Evolutionary conservation across 92 coral and sea anemone genomes (phyloP).

Genomic region (Siderastrea radians): DNA sequence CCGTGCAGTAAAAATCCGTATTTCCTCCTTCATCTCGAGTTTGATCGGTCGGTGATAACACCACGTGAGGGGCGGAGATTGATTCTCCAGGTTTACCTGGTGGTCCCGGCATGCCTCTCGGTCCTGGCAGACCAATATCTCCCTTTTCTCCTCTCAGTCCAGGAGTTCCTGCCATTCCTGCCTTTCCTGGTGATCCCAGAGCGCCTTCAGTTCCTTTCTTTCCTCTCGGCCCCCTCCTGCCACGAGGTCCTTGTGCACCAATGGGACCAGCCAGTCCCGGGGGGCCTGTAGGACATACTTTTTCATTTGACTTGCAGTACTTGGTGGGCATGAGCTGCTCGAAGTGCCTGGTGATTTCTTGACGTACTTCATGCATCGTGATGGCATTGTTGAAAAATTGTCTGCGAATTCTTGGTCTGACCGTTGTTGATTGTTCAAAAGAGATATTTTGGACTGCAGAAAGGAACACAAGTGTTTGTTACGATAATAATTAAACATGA

Average conservation of each 20-base stretch:
- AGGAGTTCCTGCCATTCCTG: not conserved
- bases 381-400: too few species aligned
- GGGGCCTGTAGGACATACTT: not conserved
- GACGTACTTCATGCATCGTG: conserved; percentile 4
- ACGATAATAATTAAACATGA: too few species aligned
- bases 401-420: too few species aligned
- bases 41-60: not conserved
- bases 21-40: conserved; percentile 18
- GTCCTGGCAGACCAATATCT: not conserved
- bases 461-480: too few species aligned
- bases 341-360: conserved; percentile 7
- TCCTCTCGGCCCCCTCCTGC: not conserved
- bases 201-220: not conserved
- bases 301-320: conserved; percentile 3
- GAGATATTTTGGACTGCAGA: too few species aligned
- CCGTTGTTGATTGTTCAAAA: too few species aligned
- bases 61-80: conserved; percentile 15
- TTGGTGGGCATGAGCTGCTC: not conserved
- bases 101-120: not conserved
- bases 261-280: conserved; percentile 5
- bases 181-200: conserved; percentile 8
- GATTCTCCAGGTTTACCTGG: not conserved
- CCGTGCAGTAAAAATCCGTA: conserved; percentile 19
- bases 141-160: conserved; percentile 20
- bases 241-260: conserved; percentile 10